These are phyloP conservation scores for Apotomis turbidana DNA, from an alignment of 2,888 invertebrate species.

Conservation along the genomic window DNA sequence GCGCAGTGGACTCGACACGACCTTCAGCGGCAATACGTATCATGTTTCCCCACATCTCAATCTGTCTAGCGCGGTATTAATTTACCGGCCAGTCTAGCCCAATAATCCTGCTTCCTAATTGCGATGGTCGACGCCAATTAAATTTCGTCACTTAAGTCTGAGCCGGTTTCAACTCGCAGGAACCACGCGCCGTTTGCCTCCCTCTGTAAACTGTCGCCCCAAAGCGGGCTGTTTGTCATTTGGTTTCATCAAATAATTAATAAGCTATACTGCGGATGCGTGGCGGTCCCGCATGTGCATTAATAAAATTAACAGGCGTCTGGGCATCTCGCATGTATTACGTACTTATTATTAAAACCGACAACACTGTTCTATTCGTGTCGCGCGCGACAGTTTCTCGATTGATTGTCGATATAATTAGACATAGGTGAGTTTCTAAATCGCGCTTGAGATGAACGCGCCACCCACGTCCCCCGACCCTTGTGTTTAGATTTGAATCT, in stretches of 20 bases:
- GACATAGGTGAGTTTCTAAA: slow-evolving; percentile 48
- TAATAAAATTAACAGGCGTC: slow-evolving; percentile 61
- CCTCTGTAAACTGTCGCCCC: slow-evolving; percentile 53
- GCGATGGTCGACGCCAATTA: slow-evolving; percentile 63
- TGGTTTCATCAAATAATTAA: slow-evolving; percentile 63
- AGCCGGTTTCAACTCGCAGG: slow-evolving; percentile 48
- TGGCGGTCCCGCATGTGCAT: slow-evolving; percentile 59
- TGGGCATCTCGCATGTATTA: slow-evolving; percentile 42
- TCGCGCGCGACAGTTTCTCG: slow-evolving; percentile 62
- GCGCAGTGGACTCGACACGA: slow-evolving; percentile 47
- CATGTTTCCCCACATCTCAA: slow-evolving; percentile 61
- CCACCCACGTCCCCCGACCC: slow-evolving; percentile 44
- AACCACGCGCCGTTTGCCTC: slow-evolving; percentile 64
- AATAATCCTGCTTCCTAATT: slow-evolving; percentile 63
- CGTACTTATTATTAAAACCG: slow-evolving; percentile 51
- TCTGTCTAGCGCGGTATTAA: slow-evolving; percentile 56
- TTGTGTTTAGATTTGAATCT: slow-evolving; percentile 43
- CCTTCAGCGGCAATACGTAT: slow-evolving; percentile 57
- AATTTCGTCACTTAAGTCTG: slow-evolving; percentile 55
- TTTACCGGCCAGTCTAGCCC: slow-evolving; percentile 55
- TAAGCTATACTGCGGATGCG: slow-evolving; percentile 55
- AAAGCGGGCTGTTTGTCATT: slow-evolving; percentile 51
- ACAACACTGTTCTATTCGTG: slow-evolving; percentile 56
- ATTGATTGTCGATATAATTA: slow-evolving; percentile 70
- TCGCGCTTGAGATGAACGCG: slow-evolving; percentile 43